Percentiles rank a stretch among this genome's conserved stretches.
Evolutionary conservation across 2,797 vertebrate genomes (phyloP).

Genomic region (Echiichthys vipera): DNA sequence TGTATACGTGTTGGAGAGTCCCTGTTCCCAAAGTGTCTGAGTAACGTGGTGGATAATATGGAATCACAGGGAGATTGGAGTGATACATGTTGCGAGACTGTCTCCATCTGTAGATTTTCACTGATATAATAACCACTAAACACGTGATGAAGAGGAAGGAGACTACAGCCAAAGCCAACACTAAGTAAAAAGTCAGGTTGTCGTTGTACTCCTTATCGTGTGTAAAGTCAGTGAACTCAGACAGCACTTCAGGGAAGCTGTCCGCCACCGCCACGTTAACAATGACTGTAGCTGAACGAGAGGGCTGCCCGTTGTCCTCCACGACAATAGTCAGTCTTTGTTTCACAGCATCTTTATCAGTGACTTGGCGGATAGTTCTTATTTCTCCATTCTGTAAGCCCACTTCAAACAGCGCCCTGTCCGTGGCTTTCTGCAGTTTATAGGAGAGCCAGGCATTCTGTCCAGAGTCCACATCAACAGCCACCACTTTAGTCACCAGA

Average conservation of each 20-base stretch:
- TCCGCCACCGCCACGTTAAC: slow-evolving; percentile 64
- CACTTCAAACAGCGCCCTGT: slow-evolving; percentile 81
- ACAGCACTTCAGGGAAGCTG: not conserved
- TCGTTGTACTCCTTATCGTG: too few species aligned
- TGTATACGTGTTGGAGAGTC: too few species aligned
- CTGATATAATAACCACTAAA: too few species aligned
- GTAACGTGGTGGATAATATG: too few species aligned
- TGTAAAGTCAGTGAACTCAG: too few species aligned
- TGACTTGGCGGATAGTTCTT: slow-evolving; percentile 71
- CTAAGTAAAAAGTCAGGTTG: too few species aligned
- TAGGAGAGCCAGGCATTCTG: slow-evolving; percentile 86
- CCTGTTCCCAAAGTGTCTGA: too few species aligned
- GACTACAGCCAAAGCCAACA: too few species aligned
- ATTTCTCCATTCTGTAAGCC: slow-evolving; percentile 79
- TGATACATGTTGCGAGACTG: too few species aligned
- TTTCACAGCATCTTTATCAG: slow-evolving; percentile 80
- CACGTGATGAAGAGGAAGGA: too few species aligned
- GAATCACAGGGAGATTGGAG: too few species aligned
- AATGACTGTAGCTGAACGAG: slow-evolving; percentile 79
- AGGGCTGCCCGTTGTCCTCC: slow-evolving; percentile 72
- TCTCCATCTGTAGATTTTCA: too few species aligned
- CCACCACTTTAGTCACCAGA: slow-evolving; percentile 86
- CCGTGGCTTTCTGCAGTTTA: slow-evolving; percentile 76
- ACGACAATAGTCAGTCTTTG: slow-evolving; percentile 73
- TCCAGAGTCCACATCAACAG: slow-evolving; percentile 84